Conservation (phyloP, 2,888 invertebrate genomes). For the Asteroscopus sphinx region DNA sequence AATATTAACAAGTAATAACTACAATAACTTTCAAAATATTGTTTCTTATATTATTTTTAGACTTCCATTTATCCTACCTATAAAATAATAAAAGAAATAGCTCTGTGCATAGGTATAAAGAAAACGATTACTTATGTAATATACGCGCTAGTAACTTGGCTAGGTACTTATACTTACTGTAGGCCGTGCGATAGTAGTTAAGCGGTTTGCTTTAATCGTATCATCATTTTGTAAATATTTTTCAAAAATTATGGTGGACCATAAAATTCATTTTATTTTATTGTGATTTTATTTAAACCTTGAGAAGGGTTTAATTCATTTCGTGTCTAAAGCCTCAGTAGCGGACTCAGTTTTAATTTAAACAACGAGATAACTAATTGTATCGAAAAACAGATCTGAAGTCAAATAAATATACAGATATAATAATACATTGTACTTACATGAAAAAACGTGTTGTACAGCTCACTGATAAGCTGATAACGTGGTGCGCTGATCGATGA, state of each 20-base stretch:
- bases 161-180: neutral
- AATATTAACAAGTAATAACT: neutral
- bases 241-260: neutral
- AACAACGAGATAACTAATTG: slow-evolving; percentile 15
- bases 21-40: too few relatives aligned
- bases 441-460: slow-evolving; percentile 49
- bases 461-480: slow-evolving; percentile 54
- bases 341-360: slow-evolving; percentile 11
- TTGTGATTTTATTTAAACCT: slow-evolving; percentile 7
- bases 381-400: slow-evolving; percentile 22
- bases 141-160: neutral
- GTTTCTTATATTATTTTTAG: too few relatives aligned
- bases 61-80: too few relatives aligned
- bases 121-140: slow-evolving; percentile 29
- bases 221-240: too few relatives aligned
- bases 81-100: neutral
- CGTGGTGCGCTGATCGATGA: slow-evolving; percentile 33
- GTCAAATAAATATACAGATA: slow-evolving; percentile 38
- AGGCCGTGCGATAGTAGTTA: too few relatives aligned
- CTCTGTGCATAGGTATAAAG: neutral
- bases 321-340: slow-evolving; percentile 9
- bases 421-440: slow-evolving; percentile 55
- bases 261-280: slow-evolving; percentile 1
- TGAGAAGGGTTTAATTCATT: neutral
- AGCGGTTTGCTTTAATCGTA: too few relatives aligned